phyloP scores from a whole-genome alignment of 2,113 vertebrate genomes.

The Indicator indicator region DNA sequence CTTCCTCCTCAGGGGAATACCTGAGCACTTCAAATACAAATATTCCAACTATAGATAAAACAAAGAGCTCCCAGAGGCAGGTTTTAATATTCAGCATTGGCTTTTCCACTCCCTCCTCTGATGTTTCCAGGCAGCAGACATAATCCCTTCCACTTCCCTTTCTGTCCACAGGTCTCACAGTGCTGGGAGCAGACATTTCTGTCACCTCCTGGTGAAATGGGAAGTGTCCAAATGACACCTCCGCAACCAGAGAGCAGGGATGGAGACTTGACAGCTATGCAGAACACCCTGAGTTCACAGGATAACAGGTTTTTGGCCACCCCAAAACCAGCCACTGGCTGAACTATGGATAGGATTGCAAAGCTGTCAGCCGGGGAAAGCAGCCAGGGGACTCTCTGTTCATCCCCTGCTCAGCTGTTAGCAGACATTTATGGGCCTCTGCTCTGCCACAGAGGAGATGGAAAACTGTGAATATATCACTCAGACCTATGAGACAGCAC shows the following conservation, averaged over 20 bases:
- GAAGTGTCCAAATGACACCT: neutral
- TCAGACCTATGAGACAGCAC: neutral
- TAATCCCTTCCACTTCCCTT: neutral
- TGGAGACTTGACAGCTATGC: accelerated
- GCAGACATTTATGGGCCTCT: neutral
- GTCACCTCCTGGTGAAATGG: accelerated
- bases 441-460: neutral
- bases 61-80: neutral
- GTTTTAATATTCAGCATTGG: neutral
- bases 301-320: neutral
- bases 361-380: neutral
- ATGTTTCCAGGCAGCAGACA: neutral
- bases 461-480: neutral
- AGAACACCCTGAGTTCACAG: neutral
- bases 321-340: neutral
- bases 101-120: neutral
- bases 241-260: neutral
- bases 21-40: conserved; percentile 21
- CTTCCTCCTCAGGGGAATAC: neutral
- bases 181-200: neutral
- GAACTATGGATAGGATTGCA: neutral
- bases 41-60: conserved; percentile 26
- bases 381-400: neutral
- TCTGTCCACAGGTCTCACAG: neutral
- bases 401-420: neutral